Evolutionary conservation across 2,888 invertebrate genomes (phyloP).

Genomic region (Hirtodrosophila alboralis): DNA sequence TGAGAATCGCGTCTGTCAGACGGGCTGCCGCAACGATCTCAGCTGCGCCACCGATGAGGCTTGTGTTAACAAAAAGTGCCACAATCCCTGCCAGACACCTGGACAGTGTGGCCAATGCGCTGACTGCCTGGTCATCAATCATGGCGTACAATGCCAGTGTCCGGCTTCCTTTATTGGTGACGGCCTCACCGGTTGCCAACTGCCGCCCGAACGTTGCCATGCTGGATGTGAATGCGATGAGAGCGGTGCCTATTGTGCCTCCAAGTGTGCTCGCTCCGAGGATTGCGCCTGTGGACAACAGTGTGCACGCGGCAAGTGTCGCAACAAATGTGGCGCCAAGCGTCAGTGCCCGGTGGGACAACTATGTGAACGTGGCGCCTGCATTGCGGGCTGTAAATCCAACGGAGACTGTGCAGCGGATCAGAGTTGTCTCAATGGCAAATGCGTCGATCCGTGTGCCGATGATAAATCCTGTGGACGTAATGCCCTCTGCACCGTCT

Average conservation of each 20-base stretch:
- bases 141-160: slow-evolving; percentile 94
- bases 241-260: slow-evolving; percentile 90
- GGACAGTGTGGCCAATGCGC: slow-evolving; percentile 93
- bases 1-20: slow-evolving; percentile 92
- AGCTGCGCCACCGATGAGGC: slow-evolving; percentile 90
- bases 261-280: slow-evolving; percentile 87
- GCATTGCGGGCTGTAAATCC: slow-evolving; percentile 91
- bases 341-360: slow-evolving; percentile 90
- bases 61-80: slow-evolving; percentile 92
- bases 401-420: slow-evolving; percentile 92
- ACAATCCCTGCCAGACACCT: slow-evolving; percentile 90
- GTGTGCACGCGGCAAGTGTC: slow-evolving; percentile 90
- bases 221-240: slow-evolving; percentile 92
- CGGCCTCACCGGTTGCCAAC: slow-evolving; percentile 90
- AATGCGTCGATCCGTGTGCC: slow-evolving; percentile 90
- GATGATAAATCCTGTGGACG: slow-evolving; percentile 89
- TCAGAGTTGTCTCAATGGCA: slow-evolving; percentile 88
- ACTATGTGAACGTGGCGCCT: slow-evolving; percentile 89
- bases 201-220: slow-evolving; percentile 89
- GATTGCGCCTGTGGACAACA: slow-evolving; percentile 93
- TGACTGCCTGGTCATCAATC: slow-evolving; percentile 91
- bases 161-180: slow-evolving; percentile 92
- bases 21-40: slow-evolving; percentile 93
- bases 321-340: slow-evolving; percentile 88
- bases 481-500: slow-evolving; percentile 91